phyloP scores from a whole-genome alignment of 1,140 invertebrate species.

The Protaetia brevitarsis region DNA sequence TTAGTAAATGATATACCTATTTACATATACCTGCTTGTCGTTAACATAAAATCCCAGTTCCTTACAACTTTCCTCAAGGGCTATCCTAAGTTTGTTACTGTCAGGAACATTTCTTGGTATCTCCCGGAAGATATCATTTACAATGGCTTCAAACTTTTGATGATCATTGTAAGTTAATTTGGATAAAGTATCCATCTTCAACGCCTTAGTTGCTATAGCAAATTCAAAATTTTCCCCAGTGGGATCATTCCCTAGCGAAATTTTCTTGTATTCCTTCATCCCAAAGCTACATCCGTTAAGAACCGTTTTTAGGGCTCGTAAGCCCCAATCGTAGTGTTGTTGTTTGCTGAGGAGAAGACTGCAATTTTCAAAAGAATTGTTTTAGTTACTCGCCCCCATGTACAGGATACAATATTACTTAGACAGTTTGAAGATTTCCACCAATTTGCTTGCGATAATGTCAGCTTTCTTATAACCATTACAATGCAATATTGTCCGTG shows the following conservation, averaged over 20 bases:
- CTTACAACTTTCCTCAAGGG: conserved; percentile 60
- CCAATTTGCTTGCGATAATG: conserved; percentile 70
- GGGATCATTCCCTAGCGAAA: conserved; percentile 18
- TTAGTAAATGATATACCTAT: background rate
- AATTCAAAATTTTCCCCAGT: conserved; percentile 51
- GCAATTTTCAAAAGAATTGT: conserved; percentile 33
- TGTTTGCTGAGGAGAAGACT: conserved; percentile 80
- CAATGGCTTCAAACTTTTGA: conserved; percentile 69
- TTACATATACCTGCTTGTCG: conserved; percentile 53
- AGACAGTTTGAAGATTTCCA: conserved; percentile 75
- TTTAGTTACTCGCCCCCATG: background rate
- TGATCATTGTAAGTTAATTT: conserved; percentile 87
- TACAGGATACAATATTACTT: conserved; percentile 43
- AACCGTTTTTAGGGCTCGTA: conserved; percentile 89
- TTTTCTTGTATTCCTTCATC: conserved; percentile 47
- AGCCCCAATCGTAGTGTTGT: conserved; percentile 97
- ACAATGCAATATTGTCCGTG: conserved; percentile 79
- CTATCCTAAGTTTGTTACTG: conserved; percentile 58
- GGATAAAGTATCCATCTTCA: conserved; percentile 85
- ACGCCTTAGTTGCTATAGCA: conserved; percentile 67
- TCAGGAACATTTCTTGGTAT: conserved; percentile 53
- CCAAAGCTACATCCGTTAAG: conserved; percentile 66
- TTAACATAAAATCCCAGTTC: conserved; percentile 62
- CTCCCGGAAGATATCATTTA: conserved; percentile 77
- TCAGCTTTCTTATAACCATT: conserved; percentile 80